phyloP scores from a whole-genome alignment of 2,888 invertebrate species.

The Sminthurides aquaticus region DNA sequence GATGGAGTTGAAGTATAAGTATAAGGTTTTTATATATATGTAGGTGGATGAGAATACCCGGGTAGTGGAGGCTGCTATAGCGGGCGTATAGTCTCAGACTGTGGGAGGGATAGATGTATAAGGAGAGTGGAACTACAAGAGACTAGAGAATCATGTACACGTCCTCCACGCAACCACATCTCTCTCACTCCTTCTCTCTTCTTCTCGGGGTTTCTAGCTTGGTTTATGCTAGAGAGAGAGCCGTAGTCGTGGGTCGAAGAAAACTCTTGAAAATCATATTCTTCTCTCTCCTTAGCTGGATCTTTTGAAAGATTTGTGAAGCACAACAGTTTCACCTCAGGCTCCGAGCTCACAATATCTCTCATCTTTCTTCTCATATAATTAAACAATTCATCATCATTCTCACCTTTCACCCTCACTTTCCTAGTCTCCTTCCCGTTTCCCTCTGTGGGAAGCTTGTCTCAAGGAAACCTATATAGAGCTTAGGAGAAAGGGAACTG shows the following conservation, averaged over 20 bases:
- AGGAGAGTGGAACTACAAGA: not conserved
- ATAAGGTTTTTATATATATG: too few species aligned
- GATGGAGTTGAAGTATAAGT: too few species aligned
- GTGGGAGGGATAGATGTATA: too few species aligned
- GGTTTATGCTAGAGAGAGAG: too few species aligned
- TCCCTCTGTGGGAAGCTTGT: not conserved
- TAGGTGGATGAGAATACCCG: too few species aligned
- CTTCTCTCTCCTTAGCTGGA: constrained; percentile 6
- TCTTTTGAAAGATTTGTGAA: constrained; percentile 7
- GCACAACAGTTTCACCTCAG: constrained; percentile 8
- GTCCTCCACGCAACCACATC: not conserved
- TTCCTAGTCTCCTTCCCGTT: not conserved
- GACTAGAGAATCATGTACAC: not conserved
- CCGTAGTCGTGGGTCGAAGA: not conserved
- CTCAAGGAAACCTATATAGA: too few species aligned
- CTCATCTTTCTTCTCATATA: constrained; percentile 6
- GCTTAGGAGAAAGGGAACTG: too few species aligned
- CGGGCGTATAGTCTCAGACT: too few species aligned
- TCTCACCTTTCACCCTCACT: not conserved
- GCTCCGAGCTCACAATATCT: constrained; percentile 13
- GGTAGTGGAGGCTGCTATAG: too few species aligned
- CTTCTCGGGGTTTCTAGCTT: too few species aligned
- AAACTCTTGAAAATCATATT: not conserved
- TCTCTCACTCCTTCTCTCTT: not conserved
- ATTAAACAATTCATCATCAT: constrained; percentile 5